Conservation (phyloP, 2,888 invertebrate species). For the Saturnia japonica region DNA sequence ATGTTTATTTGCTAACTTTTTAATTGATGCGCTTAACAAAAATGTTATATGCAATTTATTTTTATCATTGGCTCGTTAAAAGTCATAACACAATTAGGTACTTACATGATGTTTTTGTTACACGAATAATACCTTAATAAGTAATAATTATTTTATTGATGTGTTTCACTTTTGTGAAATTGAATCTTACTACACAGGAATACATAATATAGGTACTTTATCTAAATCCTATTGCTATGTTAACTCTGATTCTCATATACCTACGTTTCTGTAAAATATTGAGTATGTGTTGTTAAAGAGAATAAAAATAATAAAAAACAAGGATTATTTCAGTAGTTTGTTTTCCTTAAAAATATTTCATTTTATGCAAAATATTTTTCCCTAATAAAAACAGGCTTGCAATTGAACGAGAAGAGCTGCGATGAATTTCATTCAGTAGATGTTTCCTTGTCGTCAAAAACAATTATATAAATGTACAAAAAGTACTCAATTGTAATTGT, state of each 20-base stretch:
- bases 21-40: constrained; percentile 56
- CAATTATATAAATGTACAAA: no score
- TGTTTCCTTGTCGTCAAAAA: no score
- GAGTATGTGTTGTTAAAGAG: constrained; percentile 83
- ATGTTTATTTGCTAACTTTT: constrained; percentile 70
- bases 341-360: constrained; percentile 32
- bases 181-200: constrained; percentile 56
- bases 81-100: background rate
- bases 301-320: constrained; percentile 80
- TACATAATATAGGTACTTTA: constrained; percentile 52
- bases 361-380: background rate
- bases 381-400: no score
- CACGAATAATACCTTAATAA: background rate
- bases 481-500: no score
- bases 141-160: constrained; percentile 33
- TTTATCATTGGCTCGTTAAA: constrained; percentile 30
- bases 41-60: constrained; percentile 57
- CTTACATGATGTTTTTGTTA: background rate
- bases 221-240: constrained; percentile 75
- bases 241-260: constrained; percentile 81
- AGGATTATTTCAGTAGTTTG: constrained; percentile 51
- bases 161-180: constrained; percentile 44
- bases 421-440: no score
- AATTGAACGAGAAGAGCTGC: no score
- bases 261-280: constrained; percentile 83